Evolutionary conservation across 1,140 invertebrate genomes (phyloP).

Genomic region (Nephila pilipes): DNA sequence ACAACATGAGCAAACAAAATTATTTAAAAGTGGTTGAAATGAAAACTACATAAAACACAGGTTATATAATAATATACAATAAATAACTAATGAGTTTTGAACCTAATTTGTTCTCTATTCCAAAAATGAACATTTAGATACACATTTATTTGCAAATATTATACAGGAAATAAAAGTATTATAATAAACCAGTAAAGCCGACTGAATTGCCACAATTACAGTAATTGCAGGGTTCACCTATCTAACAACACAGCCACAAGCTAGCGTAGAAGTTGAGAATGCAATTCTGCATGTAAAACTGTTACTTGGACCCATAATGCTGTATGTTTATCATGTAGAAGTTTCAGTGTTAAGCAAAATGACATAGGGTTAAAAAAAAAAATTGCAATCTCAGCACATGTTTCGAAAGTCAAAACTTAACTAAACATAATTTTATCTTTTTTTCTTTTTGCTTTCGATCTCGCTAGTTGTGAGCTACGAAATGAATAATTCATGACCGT

Average conservation of each 20-base stretch:
- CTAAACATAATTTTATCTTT: neutral
- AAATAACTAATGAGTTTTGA: too few species aligned
- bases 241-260: neutral
- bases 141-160: too few species aligned
- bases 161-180: too few species aligned
- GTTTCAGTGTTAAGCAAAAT: neutral
- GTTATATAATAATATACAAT: too few species aligned
- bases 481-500: conserved; percentile 8
- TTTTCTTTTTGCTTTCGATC: neutral
- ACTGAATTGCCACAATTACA: neutral
- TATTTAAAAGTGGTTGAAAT: too few species aligned
- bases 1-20: too few species aligned
- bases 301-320: conserved; percentile 24
- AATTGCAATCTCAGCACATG: neutral
- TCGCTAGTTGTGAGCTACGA: neutral
- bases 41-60: too few species aligned
- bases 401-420: conserved; percentile 29
- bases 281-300: neutral
- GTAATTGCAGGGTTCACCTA: neutral
- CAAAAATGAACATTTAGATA: too few species aligned
- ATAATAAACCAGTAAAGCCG: neutral
- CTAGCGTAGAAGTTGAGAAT: neutral
- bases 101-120: too few species aligned
- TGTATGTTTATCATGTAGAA: neutral
- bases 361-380: neutral